These are phyloP conservation scores for Drosophila pachea DNA, from an alignment of 1,140 invertebrate genomes.

Conservation along the genomic window DNA sequence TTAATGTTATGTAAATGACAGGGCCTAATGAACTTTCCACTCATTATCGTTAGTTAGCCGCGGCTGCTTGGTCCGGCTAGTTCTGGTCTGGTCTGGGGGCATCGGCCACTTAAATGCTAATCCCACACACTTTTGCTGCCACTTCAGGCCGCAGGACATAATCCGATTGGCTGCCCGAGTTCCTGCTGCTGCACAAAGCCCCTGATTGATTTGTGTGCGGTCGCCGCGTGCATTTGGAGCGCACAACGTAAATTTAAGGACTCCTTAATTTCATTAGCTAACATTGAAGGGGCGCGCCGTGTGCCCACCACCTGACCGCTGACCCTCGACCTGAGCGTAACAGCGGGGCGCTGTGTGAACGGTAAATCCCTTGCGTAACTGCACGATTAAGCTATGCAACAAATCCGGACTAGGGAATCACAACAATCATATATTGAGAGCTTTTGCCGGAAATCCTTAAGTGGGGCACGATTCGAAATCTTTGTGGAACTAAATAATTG, in stretches of 20 bases:
- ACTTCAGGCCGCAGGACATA: slow-evolving; percentile 32
- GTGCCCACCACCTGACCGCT: neutral
- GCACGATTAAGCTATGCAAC: too few relatives aligned
- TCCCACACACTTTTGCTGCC: slow-evolving; percentile 61
- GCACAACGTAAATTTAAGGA: slow-evolving; percentile 50
- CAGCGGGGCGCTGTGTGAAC: slow-evolving; percentile 39
- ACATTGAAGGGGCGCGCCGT: slow-evolving; percentile 52
- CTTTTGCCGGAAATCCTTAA: too few relatives aligned
- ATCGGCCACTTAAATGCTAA: slow-evolving; percentile 66
- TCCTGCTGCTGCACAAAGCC: slow-evolving; percentile 44
- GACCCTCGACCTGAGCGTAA: slow-evolving; percentile 35
- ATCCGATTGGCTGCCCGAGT: slow-evolving; percentile 27
- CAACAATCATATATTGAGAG: too few relatives aligned
- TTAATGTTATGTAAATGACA: slow-evolving; percentile 77
- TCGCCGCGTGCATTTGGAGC: slow-evolving; percentile 33
- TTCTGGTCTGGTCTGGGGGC: slow-evolving; percentile 11
- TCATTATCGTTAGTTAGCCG: slow-evolving; percentile 73
- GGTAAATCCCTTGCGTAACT: slow-evolving; percentile 27
- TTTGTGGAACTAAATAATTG: too few relatives aligned
- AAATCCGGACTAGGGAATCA: too few relatives aligned
- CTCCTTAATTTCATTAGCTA: slow-evolving; percentile 73
- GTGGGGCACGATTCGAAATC: too few relatives aligned
- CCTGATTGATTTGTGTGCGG: slow-evolving; percentile 77
- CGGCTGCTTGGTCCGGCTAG: slow-evolving; percentile 33
- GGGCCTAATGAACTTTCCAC: slow-evolving; percentile 75